Evolutionary conservation across 2,888 invertebrate genomes (phyloP), one percentile per base, ranked within the genome.

Genomic region (Catocala fraxini): DNA sequence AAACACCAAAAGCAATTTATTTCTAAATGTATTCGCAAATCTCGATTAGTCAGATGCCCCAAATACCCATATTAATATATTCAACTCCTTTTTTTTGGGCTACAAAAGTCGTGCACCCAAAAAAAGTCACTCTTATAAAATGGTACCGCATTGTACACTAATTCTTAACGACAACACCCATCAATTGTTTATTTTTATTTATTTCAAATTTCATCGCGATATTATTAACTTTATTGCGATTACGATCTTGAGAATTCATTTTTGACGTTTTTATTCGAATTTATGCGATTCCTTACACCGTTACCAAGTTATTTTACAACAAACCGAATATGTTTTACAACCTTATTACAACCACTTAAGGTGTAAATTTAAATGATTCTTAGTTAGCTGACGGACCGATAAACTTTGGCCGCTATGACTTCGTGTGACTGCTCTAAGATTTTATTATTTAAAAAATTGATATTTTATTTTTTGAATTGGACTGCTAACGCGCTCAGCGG

Each of bases 241-340:
- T 92, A 93, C 88, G 89, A 93, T 93, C 93, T 93, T 81, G 89
- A 87, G 92, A 89, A 91, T 92, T 89, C 89, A 89, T 90, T 93
- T 93, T 91, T 92, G 93, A 93, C 93, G 83, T 92, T 93, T 93
- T 94, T 93, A 93, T 94, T 89, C 86, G 89, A 91, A 93, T 93
- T 93, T 93, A 94, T 93, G 89, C 86, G 89, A 88, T 88, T 88
- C 86, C 85, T 79, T 79, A 80, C 76, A 79, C 71, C 70, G 75
- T 74, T 70, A 79, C 85, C 78, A 79, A 70, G 64, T 77, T 84
- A 74, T 51, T 68, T 56, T 65, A 25, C 65, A 35, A 54, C 46
- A 33, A 47, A 33, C 42, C 13, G 59, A 54, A 63, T 57, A 46
- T 48, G 56, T 65, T 58, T 54, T 59, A 70, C 60, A 60, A 65